A percentile compares a stretch with the other conserved stretches of the same genome.
Conservation (phyloP, 2,797 vertebrate species). For the Betta splendens region DNA sequence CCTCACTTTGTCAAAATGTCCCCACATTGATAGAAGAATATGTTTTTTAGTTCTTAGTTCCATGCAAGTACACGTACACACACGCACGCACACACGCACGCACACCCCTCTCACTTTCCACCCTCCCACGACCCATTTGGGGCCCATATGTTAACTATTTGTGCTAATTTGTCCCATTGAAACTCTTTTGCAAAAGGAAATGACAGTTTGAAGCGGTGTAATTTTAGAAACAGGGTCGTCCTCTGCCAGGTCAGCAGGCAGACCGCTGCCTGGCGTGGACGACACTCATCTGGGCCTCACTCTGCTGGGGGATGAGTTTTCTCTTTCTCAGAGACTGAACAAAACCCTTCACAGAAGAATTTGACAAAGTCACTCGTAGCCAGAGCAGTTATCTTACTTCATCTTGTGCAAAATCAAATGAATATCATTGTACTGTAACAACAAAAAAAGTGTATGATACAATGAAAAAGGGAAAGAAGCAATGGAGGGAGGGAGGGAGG, state of each 20-base stretch:
- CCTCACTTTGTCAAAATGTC: too few relatives aligned
- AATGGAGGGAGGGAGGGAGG: too few relatives aligned
- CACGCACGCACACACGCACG: constrained; percentile 23
- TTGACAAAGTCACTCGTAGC: constrained; percentile 15
- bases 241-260: constrained; percentile 74
- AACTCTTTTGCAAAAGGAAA: constrained; percentile 84
- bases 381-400: constrained; percentile 13
- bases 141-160: constrained; percentile 84
- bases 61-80: too few relatives aligned
- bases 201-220: constrained; percentile 84
- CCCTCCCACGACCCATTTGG: constrained; percentile 51
- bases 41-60: too few relatives aligned
- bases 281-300: constrained; percentile 77
- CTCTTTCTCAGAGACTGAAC: constrained; percentile 41
- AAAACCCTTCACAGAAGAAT: constrained; percentile 35
- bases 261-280: constrained; percentile 62
- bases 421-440: too few relatives aligned
- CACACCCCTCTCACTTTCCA: constrained; percentile 35
- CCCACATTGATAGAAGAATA: too few relatives aligned
- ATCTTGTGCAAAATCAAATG: too few relatives aligned
- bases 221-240: constrained; percentile 82
- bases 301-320: constrained; percentile 60
- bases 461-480: too few relatives aligned
- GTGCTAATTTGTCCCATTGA: constrained; percentile 83
- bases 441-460: too few relatives aligned